Evolutionary conservation across 2,113 vertebrate genomes (phyloP).

Genomic region (Prochilodus magdalenae): DNA sequence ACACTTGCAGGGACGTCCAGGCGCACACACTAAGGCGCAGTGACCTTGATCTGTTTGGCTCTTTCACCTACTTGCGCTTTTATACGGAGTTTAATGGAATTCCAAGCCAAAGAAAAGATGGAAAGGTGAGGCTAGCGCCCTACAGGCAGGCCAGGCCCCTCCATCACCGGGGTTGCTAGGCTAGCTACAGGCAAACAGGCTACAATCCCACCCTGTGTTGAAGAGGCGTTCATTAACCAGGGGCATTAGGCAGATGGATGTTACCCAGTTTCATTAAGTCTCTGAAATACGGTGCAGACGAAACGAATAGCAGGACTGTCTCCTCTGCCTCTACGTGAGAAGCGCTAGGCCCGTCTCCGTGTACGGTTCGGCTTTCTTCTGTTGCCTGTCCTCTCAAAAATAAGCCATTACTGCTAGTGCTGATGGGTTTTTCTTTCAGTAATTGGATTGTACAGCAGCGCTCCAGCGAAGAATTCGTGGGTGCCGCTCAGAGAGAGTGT

Average conservation of each 20-base stretch:
- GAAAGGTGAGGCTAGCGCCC: conserved; percentile 15
- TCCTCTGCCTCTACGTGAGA: not conserved
- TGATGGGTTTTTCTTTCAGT: not conserved
- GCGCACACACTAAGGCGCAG: conserved; percentile 12
- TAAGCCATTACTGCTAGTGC: not conserved
- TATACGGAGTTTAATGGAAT: not conserved
- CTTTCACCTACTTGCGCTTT: conserved; percentile 26
- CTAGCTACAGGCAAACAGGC: not conserved
- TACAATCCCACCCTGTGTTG: not conserved
- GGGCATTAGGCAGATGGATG: conserved; percentile 4
- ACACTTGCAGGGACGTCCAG: not conserved
- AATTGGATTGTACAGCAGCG: not conserved
- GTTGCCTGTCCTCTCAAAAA: not conserved
- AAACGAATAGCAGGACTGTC: not conserved
- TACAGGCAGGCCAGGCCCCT: not conserved
- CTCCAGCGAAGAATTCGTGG: conserved; percentile 12
- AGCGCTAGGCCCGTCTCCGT: not conserved
- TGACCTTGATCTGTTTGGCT: conserved; percentile 44
- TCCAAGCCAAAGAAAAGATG: conserved; percentile 10
- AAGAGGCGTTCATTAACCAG: conserved; percentile 4
- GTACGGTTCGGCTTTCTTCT: not conserved
- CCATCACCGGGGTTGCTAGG: not conserved
- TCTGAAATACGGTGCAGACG: not conserved
- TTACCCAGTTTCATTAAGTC: conserved; percentile 1
- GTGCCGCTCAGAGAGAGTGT: conserved; percentile 3